phyloP scores from a whole-genome alignment of 2,113 vertebrate genomes.

The Apodemus sylvaticus region DNA sequence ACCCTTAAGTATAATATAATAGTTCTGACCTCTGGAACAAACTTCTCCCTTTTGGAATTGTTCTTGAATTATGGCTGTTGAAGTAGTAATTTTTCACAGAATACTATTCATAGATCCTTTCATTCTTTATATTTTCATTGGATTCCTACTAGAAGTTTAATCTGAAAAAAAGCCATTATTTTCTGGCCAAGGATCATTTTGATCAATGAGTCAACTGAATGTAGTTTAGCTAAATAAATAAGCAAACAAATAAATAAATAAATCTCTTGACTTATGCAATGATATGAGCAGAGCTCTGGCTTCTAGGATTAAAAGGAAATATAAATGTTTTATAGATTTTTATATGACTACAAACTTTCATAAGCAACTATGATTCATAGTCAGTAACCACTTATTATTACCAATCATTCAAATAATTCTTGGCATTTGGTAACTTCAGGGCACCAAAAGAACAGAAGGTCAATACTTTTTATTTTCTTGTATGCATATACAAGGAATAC shows the following conservation, averaged over 20 bases:
- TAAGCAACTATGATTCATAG: background rate
- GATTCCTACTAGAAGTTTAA: background rate
- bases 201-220: background rate
- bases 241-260: background rate
- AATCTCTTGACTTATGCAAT: background rate
- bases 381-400: background rate
- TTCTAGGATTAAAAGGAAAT: background rate
- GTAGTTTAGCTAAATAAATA: background rate
- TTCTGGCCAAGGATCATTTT: conserved; percentile 42
- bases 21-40: background rate
- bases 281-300: background rate
- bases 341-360: background rate
- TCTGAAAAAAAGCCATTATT: conserved; percentile 31
- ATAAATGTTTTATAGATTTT: background rate
- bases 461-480: background rate
- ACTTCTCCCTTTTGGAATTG: background rate
- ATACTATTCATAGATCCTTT: background rate
- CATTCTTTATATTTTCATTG: background rate
- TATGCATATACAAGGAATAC: no score
- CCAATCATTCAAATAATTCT: background rate
- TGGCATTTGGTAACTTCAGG: background rate
- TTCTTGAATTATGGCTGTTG: background rate
- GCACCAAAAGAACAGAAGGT: background rate
- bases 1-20: background rate
- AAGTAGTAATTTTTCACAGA: background rate